Evolutionary conservation across 1,140 invertebrate genomes (phyloP).

Genomic region (Stegodyphus mimosarum): DNA sequence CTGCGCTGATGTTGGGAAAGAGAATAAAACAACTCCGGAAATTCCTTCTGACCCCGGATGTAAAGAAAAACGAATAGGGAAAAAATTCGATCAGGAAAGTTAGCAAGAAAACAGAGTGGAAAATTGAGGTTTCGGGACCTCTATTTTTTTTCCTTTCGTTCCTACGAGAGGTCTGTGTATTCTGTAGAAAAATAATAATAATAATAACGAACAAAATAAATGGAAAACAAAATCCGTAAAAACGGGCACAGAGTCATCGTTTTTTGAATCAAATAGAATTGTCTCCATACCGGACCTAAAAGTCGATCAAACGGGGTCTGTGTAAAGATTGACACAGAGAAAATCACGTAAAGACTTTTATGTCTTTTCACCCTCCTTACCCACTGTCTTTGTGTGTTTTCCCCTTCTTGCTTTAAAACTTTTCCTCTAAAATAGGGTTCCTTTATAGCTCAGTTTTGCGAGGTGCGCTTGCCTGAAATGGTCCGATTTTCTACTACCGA

Average conservation of each 20-base stretch:
- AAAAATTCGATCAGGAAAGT: conserved; percentile 27
- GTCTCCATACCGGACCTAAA: conserved; percentile 19
- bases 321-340: conserved; percentile 41
- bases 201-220: conserved; percentile 4
- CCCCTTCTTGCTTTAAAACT: background rate
- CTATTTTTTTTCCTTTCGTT: background rate
- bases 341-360: conserved; percentile 38
- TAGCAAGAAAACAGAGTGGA: conserved; percentile 5
- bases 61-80: conserved; percentile 2
- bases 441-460: background rate
- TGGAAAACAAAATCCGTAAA: conserved; percentile 33
- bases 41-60: background rate
- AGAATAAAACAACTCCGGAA: background rate
- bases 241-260: conserved; percentile 40
- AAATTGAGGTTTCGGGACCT: conserved; percentile 47
- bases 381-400: background rate
- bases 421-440: background rate
- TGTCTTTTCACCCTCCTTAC: conserved; percentile 1
- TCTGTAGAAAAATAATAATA: conserved; percentile 17
- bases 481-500: too few relatives aligned
- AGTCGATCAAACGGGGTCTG: conserved; percentile 34
- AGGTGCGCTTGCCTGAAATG: too few relatives aligned
- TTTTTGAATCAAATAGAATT: conserved; percentile 39
- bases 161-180: background rate
- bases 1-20: background rate